Conservation (phyloP, 1,140 invertebrate genomes). For the Calephelis nemesis region DNA sequence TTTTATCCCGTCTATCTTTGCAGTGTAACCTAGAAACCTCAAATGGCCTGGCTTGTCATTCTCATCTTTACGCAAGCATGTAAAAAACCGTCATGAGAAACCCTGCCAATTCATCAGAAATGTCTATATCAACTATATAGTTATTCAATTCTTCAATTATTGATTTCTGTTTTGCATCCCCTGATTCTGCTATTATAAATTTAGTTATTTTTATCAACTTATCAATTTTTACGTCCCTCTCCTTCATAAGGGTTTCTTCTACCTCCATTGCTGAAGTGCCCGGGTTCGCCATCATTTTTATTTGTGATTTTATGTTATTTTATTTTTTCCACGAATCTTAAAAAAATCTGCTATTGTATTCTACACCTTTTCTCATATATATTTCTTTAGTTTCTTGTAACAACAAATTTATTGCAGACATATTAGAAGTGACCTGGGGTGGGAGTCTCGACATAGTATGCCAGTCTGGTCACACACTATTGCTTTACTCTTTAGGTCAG, state of each 20-base stretch:
- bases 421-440: not conserved
- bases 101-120: conserved; percentile 3
- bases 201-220: not conserved
- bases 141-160: not conserved
- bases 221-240: too few species aligned
- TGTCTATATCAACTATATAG: not conserved
- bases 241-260: too few species aligned
- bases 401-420: not conserved
- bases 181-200: not conserved
- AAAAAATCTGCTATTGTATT: not conserved
- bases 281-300: too few species aligned
- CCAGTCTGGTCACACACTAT: not conserved
- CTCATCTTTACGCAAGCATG: conserved; percentile 4
- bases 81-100: conserved; percentile 12
- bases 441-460: too few species aligned
- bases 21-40: not conserved
- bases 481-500: not conserved
- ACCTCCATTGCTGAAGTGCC: too few species aligned
- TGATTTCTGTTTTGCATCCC: not conserved
- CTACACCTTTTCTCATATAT: not conserved
- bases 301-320: too few species aligned
- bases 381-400: not conserved
- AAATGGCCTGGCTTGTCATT: conserved; percentile 6
- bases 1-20: not conserved
- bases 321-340: not conserved